Evolutionary conservation across 1,140 invertebrate genomes (phyloP), one percentile per base, ranked within the genome.

Genomic region (Megalonaias nervosa): DNA sequence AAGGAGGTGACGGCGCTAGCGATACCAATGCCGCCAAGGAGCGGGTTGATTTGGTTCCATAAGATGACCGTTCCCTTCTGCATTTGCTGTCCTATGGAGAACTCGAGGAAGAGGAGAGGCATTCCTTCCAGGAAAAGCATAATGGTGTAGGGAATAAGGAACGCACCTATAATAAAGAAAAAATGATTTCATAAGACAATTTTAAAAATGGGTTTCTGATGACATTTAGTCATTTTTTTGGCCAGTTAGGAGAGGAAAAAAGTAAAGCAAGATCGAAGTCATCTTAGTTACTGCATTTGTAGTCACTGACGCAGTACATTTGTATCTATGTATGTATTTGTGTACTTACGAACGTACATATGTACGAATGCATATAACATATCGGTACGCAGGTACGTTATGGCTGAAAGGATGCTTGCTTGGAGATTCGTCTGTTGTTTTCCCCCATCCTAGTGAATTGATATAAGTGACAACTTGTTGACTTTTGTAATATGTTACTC

Each of bases 1-100:
- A 98, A 94, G 88, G 98, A 97, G 81, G 99, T 97, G 78, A 99
- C 93, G 86, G 97, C 98, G 80, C 98, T 98, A 0, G 97, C 97
- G 88, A 98, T 97, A 57, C 98, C 98, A 57, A 99, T 95, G 79
- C 97, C 97, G n/a, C 84, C 87, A 21, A 87, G 76, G 48, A 84
- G 77, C 19, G 84, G 86, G 74, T 87, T 85, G 38, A 88, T 82
- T 65, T 80, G 75, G 67, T 87, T 88, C 86, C 85, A 87, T 1
- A 84, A 82, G 0, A 84, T 86, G 19, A 86, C 79, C 16, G 82
- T 84, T 6, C 85, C 86, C 38, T 80, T 81, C 55, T 81, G 81
- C 77, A 86, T 80, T 31, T 81, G 80, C 70, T 89, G 88, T 67
- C 88, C 87, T 69, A 85, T 83, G 64, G 85, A 84, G 71, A 89